These are phyloP conservation scores for Eufriesea mexicana DNA, from an alignment of 1,140 invertebrate genomes.

Conservation along the genomic window DNA sequence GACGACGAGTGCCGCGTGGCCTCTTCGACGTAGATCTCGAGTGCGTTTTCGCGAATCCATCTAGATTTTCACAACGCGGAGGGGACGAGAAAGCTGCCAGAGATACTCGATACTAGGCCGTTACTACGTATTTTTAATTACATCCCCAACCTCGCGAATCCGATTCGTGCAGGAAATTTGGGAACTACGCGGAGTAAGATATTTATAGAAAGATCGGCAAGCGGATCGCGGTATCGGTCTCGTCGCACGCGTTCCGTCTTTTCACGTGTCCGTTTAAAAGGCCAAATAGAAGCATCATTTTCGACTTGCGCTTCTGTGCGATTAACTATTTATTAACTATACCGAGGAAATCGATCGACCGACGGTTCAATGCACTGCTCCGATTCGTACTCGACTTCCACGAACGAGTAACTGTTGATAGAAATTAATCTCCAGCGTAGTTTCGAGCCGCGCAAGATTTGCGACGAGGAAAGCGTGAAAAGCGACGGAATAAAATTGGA, in stretches of 20 bases:
- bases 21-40: not conserved
- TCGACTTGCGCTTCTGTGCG: not conserved
- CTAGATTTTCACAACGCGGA: too few relatives aligned
- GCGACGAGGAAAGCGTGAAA: not conserved
- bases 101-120: too few relatives aligned
- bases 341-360: not conserved
- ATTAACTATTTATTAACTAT: slow-evolving; percentile 19
- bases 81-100: too few relatives aligned
- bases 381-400: not conserved
- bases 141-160: too few relatives aligned
- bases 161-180: not conserved
- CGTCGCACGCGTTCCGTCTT: not conserved
- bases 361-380: slow-evolving; percentile 7
- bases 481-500: not conserved
- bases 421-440: not conserved
- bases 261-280: not conserved
- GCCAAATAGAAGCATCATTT: not conserved
- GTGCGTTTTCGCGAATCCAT: not conserved
- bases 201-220: slow-evolving; percentile 19
- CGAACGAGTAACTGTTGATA: not conserved
- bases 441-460: not conserved
- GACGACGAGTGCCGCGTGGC: not conserved
- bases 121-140: too few relatives aligned
- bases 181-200: not conserved
- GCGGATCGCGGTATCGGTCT: slow-evolving; percentile 9